Conservation (phyloP, 1,140 invertebrate species). For the Babylonia areolata region DNA sequence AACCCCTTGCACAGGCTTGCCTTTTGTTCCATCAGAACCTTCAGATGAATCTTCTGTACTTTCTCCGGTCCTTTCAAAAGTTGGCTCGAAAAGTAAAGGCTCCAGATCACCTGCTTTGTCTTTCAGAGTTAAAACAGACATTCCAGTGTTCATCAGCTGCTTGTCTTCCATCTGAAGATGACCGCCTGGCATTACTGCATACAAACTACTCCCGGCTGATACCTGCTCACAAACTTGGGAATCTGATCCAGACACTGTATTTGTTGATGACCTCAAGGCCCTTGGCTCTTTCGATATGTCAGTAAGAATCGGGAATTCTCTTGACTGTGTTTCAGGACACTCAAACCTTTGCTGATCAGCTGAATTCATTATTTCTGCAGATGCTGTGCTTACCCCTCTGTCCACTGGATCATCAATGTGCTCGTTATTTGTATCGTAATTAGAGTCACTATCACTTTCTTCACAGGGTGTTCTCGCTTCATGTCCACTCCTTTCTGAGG, state of each 20-base stretch:
- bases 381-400: neutral
- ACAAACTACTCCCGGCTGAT: neutral
- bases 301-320: neutral
- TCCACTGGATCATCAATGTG: neutral
- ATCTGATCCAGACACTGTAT: neutral
- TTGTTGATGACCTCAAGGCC: neutral
- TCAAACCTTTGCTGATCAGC: neutral
- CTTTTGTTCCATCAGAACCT: neutral
- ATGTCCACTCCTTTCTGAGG: neutral
- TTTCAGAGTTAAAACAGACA: neutral
- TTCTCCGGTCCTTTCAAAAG: neutral
- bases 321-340: neutral
- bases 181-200: neutral
- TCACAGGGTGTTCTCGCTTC: neutral
- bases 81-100: conserved; percentile 4
- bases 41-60: neutral
- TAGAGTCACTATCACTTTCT: neutral
- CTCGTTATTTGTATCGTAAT: no score
- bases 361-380: neutral
- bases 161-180: neutral
- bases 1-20: no score
- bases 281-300: neutral
- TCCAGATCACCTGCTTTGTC: neutral
- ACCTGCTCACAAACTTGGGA: neutral
- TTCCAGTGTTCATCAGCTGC: neutral